phyloP scores from a whole-genome alignment of 2,888 invertebrate genomes.

The Metalampra italica region DNA sequence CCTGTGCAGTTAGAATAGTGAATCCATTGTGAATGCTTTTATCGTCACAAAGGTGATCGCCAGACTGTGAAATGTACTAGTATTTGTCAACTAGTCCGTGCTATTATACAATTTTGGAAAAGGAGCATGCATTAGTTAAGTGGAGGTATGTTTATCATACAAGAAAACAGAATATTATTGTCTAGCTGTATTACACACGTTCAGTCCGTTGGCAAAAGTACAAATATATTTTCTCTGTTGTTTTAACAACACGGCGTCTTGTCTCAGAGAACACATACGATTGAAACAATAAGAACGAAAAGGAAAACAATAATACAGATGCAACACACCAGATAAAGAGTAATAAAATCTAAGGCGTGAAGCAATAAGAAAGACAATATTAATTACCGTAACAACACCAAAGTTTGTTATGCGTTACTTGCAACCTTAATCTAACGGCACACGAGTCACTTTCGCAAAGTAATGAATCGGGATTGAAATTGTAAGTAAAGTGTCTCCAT shows the following conservation, averaged over 20 bases:
- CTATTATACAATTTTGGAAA: constrained; percentile 27
- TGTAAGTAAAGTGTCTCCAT: constrained; percentile 35
- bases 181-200: too few relatives aligned
- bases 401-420: not conserved
- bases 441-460: constrained; percentile 21
- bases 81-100: constrained; percentile 51
- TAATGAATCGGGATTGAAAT: constrained; percentile 14
- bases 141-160: not conserved
- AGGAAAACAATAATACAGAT: constrained; percentile 3
- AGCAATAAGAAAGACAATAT: constrained; percentile 73
- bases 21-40: constrained; percentile 43
- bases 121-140: constrained; percentile 13
- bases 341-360: constrained; percentile 77
- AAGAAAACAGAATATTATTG: not conserved
- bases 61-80: constrained; percentile 70
- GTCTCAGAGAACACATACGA: too few relatives aligned
- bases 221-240: too few relatives aligned
- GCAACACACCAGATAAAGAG: constrained; percentile 14
- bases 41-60: constrained; percentile 47
- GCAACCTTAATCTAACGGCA: constrained; percentile 16
- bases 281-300: not conserved
- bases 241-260: too few relatives aligned
- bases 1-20: constrained; percentile 24
- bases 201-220: too few relatives aligned
- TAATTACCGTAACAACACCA: constrained; percentile 46